Evolutionary conservation across 2,113 vertebrate genomes (phyloP).

Genomic region (Ranitomeya variabilis): DNA sequence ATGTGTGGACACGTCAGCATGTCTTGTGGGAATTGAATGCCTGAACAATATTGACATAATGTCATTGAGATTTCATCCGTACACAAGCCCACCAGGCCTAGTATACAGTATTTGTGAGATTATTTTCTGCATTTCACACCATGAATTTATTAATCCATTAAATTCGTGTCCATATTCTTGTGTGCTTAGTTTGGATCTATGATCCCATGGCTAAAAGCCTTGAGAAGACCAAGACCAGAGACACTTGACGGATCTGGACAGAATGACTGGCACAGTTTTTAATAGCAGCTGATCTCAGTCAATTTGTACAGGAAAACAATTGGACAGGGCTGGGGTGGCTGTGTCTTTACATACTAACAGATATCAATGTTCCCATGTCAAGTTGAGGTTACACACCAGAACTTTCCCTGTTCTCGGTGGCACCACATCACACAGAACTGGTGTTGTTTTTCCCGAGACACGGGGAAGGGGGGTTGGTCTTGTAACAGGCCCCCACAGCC

Average conservation of each 20-base stretch:
- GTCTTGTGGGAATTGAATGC: no score
- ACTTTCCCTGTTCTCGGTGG: conserved; percentile 30
- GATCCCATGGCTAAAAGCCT: background rate
- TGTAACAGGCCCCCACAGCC: conserved; percentile 54
- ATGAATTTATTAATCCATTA: background rate
- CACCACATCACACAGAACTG: conserved; percentile 59
- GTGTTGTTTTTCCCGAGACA: conserved; percentile 60
- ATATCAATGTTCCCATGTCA: conserved; percentile 55
- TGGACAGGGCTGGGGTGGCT: background rate
- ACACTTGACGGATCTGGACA: conserved; percentile 12
- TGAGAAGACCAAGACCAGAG: background rate
- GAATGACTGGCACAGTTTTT: background rate
- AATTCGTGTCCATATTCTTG: background rate
- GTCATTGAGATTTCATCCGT: no score
- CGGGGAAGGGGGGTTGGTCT: conserved; percentile 12
- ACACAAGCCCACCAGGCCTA: no score
- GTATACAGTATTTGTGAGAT: background rate
- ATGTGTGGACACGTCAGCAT: no score
- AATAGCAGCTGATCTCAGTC: conserved; percentile 41
- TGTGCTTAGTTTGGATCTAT: background rate
- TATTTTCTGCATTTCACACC: background rate
- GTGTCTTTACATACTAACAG: background rate
- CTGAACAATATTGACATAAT: no score
- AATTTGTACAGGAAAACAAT: conserved; percentile 38
- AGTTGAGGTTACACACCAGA: conserved; percentile 53